Evolutionary conservation across 1,140 invertebrate species (phyloP).

Genomic region (Copidosoma floridanum): DNA sequence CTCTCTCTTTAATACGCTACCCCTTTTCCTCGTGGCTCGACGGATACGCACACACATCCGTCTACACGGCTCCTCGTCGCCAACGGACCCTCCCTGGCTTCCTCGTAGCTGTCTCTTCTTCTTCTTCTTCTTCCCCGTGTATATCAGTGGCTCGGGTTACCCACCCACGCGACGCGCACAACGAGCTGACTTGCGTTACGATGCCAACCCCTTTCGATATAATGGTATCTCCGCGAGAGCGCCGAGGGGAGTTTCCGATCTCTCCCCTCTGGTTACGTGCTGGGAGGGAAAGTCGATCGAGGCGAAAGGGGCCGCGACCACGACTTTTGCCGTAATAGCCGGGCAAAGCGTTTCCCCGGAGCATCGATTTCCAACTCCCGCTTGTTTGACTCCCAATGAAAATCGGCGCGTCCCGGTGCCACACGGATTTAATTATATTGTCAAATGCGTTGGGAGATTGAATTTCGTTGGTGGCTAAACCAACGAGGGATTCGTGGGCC

Average conservation of each 20-base stretch:
- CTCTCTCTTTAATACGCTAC: not conserved
- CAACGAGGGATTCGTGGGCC: too few relatives aligned
- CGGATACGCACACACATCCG: not conserved
- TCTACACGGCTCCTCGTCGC: too few relatives aligned
- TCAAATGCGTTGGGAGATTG: too few relatives aligned
- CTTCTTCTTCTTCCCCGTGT: constrained; percentile 7
- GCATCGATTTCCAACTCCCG: constrained; percentile 1
- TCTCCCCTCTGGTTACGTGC: not conserved
- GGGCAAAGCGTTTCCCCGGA: not conserved
- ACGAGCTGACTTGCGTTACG: constrained; percentile 27
- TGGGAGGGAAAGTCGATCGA: too few relatives aligned
- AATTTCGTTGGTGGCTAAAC: too few relatives aligned
- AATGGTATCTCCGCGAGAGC: constrained; percentile 11
- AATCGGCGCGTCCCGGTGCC: too few relatives aligned
- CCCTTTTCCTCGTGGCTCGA: not conserved
- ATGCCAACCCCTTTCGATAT: constrained; percentile 20
- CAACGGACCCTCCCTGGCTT: not conserved
- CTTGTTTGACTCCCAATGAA: not conserved
- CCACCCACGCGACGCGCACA: too few relatives aligned
- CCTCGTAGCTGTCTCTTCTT: constrained; percentile 3
- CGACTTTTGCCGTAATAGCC: not conserved
- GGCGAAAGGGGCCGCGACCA: not conserved
- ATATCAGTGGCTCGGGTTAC: constrained; percentile 37
- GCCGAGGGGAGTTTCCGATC: not conserved
- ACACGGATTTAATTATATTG: too few relatives aligned